These are phyloP conservation scores for Syrphus vitripennis DNA, from an alignment of 2,888 invertebrate genomes.

Conservation along the genomic window DNA sequence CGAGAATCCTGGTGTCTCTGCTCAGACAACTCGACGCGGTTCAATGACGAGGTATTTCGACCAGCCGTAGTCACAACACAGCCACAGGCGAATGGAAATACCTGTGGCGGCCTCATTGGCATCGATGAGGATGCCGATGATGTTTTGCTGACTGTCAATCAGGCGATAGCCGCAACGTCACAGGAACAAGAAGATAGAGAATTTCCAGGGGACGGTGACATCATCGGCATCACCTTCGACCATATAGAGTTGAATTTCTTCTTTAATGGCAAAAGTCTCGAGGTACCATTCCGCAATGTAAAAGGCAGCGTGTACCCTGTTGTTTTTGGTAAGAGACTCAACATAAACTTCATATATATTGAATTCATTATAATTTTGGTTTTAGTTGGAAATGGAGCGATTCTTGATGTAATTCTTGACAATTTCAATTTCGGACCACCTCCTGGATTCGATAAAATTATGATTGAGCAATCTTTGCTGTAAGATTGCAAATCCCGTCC, in stretches of 20 bases:
- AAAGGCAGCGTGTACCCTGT: conserved; percentile 95
- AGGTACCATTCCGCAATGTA: conserved; percentile 92
- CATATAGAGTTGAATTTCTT: conserved; percentile 98
- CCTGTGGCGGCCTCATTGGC: conserved; percentile 75
- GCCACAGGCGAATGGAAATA: conserved; percentile 48
- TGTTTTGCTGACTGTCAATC: conserved; percentile 73
- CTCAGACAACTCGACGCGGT: conserved; percentile 93
- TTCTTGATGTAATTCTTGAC: conserved; percentile 96
- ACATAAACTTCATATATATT: background rate
- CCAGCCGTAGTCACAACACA: conserved; percentile 75
- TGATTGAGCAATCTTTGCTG: conserved; percentile 97
- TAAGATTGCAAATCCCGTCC: conserved; percentile 82
- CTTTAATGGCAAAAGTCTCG: conserved; percentile 93
- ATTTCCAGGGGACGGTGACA: conserved; percentile 94
- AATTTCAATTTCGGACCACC: conserved; percentile 93
- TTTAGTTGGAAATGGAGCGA: conserved; percentile 98
- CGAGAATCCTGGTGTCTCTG: conserved; percentile 96
- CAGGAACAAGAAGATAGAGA: conserved; percentile 72
- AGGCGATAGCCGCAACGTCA: conserved; percentile 73
- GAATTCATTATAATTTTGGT: conserved; percentile 72
- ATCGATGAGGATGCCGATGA: conserved; percentile 81
- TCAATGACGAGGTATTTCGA: conserved; percentile 89
- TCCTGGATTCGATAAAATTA: conserved; percentile 95
- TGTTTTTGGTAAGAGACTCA: conserved; percentile 89
- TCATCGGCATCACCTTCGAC: conserved; percentile 96